Evolutionary conservation across 2,888 invertebrate genomes (phyloP), one percentile per base, ranked within the genome.

Genomic region (Macrostomum cliftonense): DNA sequence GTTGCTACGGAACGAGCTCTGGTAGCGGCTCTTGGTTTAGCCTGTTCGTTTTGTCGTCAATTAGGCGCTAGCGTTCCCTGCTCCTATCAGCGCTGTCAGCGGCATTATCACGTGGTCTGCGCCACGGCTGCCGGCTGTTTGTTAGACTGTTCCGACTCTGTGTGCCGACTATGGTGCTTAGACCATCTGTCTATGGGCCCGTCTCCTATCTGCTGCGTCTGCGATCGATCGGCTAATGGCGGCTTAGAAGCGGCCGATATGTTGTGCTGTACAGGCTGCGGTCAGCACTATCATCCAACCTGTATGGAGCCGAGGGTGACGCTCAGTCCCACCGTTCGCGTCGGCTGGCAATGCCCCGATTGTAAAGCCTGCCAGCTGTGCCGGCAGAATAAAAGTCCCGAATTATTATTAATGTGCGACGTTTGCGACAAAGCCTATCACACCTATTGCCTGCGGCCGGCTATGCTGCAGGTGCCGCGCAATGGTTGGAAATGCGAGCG

Each of bases 361-460:
- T 95, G 93, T 70, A 82, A 87, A 62, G 78, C 82, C 58, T 93
- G 93, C 69, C 89, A 91, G 71, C 83, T 87, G 55, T 93, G 93
- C 71, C 61, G 28, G 5, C 5, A 28, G 28, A 28, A 28, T 28
- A 28, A 28, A 9, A 28, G 28, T 28, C 28, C 28, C 5, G 28
- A 28, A 9, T 28, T 28, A 28, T 28, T 28, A 28, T 9, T 93
- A 67, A 77, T 84, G 47, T 93, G 93, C 74, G 91, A 91, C 71
- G 83, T 83, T 63, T 95, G 93, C 75, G 89, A 93, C 74, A 93
- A 93, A 74, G 80, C 85, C 17, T 95, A 89, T 74, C 95, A 95
- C 73, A 83, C 87, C 28, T 79, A 81, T 61, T 95, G 95, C 68
- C 77, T 91, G 57, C 77, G 86, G 47, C 93, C 93, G 16, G 77